phyloP scores from a whole-genome alignment of 2,797 vertebrate species.

The Gadopsis bispinosus region DNA sequence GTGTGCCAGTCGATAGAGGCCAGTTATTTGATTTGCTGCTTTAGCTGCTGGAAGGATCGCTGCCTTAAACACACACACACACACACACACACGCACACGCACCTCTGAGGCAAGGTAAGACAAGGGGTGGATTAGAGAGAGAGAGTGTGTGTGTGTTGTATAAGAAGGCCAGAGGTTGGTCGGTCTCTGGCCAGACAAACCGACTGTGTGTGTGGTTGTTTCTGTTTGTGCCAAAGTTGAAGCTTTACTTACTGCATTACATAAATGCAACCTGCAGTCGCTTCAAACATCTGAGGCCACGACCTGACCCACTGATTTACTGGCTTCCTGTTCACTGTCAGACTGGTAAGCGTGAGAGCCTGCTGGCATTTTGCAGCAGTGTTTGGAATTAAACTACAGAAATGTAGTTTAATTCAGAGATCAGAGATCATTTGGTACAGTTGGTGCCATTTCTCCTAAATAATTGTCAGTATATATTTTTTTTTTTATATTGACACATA shows the following conservation, averaged over 20 bases:
- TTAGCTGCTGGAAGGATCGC: conserved; percentile 87
- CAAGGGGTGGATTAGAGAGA: conserved; percentile 61
- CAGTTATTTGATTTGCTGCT: conserved; percentile 92
- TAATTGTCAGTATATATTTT: too few relatives aligned
- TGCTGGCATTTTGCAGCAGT: conserved; percentile 10
- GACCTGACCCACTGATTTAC: conserved; percentile 56
- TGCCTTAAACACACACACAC: conserved; percentile 81
- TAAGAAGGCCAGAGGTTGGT: conserved; percentile 71
- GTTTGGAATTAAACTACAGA: background rate
- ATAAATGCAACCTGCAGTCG: conserved; percentile 65
- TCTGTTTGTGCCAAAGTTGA: conserved; percentile 53
- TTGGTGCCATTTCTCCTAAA: conserved; percentile 11
- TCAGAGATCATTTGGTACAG: background rate
- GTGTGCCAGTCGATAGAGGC: conserved; percentile 89
- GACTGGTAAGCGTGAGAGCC: conserved; percentile 12
- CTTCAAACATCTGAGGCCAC: conserved; percentile 56
- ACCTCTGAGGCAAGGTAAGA: conserved; percentile 59
- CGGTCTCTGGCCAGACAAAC: conserved; percentile 43
- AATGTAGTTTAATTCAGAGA: too few relatives aligned
- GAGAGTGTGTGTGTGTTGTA: conserved; percentile 35
- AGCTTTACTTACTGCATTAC: conserved; percentile 55
- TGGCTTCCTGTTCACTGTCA: conserved; percentile 34
- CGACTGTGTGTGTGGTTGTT: conserved; percentile 39
- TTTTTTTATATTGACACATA: background rate
- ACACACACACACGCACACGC: conserved; percentile 50